phyloP scores from a whole-genome alignment of 2,888 invertebrate genomes.

The Chirona hameri region DNA sequence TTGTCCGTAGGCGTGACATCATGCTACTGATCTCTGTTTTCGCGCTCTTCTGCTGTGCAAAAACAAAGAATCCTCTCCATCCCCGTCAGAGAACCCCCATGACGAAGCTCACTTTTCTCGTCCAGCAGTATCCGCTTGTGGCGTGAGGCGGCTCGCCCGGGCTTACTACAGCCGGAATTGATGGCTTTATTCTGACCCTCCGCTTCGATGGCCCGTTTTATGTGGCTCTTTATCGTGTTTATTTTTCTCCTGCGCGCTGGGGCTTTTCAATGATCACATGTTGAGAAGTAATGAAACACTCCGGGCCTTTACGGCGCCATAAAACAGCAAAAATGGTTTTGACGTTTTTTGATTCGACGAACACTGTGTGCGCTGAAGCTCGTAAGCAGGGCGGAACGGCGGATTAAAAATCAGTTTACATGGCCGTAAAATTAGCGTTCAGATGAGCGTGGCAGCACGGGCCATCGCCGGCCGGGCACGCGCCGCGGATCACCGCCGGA shows the following conservation, averaged over 20 bases:
- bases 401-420: slow-evolving; percentile 24
- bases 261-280: slow-evolving; percentile 1
- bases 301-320: not conserved
- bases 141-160: not conserved
- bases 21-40: too few relatives aligned
- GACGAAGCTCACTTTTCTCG: not conserved
- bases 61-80: not conserved
- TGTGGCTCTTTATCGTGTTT: slow-evolving; percentile 10
- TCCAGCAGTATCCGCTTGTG: not conserved
- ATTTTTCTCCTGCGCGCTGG: slow-evolving; percentile 8
- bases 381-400: slow-evolving; percentile 3
- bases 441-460: not conserved
- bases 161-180: not conserved
- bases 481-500: not conserved
- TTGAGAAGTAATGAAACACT: slow-evolving; percentile 9
- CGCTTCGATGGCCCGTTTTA: slow-evolving; percentile 3
- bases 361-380: not conserved
- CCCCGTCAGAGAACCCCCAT: not conserved
- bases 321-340: not conserved
- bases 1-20: too few relatives aligned
- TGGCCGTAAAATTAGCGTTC: slow-evolving; percentile 2
- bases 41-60: not conserved
- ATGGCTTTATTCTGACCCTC: slow-evolving; percentile 12
- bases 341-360: not conserved
- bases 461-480: not conserved